Conservation (phyloP, 1,140 invertebrate genomes). For the Elysia chlorotica region DNA sequence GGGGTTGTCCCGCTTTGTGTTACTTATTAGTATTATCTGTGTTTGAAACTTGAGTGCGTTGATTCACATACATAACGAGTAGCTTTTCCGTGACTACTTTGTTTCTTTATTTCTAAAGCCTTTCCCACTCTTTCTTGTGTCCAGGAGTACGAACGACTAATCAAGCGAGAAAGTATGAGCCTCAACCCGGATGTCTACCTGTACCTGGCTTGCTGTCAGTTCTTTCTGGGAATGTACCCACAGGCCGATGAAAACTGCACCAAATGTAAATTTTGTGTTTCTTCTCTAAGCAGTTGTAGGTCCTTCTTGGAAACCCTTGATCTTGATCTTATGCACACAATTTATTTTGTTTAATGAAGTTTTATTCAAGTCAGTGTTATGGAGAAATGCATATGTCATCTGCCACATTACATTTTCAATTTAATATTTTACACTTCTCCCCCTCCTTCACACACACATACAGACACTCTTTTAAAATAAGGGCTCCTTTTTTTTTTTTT, state of each 20-base stretch:
- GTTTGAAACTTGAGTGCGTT: not conserved
- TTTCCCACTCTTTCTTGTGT: slow-evolving; percentile 22
- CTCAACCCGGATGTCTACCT: slow-evolving; percentile 67
- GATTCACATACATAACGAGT: not conserved
- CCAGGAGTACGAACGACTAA: slow-evolving; percentile 63
- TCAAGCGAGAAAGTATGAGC: slow-evolving; percentile 52
- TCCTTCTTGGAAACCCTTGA: no score
- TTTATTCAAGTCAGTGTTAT: no score
- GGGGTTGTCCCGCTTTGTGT: no score
- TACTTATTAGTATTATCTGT: not conserved
- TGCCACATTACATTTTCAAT: no score
- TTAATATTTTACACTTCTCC: no score
- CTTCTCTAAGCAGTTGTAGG: not conserved
- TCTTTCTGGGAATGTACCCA: slow-evolving; percentile 87
- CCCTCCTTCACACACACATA: no score
- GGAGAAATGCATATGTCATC: no score
- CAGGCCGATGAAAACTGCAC: slow-evolving; percentile 66
- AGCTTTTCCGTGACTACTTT: not conserved
- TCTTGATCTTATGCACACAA: no score
- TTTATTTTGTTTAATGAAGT: no score
- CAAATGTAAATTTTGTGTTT: slow-evolving; percentile 12
- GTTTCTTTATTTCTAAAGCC: not conserved
- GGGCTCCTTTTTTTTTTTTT: no score
- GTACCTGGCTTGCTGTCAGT: slow-evolving; percentile 92
- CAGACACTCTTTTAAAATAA: no score